Evolutionary conservation across 2,797 vertebrate genomes (phyloP).

Genomic region (Clarias laeviceps): DNA sequence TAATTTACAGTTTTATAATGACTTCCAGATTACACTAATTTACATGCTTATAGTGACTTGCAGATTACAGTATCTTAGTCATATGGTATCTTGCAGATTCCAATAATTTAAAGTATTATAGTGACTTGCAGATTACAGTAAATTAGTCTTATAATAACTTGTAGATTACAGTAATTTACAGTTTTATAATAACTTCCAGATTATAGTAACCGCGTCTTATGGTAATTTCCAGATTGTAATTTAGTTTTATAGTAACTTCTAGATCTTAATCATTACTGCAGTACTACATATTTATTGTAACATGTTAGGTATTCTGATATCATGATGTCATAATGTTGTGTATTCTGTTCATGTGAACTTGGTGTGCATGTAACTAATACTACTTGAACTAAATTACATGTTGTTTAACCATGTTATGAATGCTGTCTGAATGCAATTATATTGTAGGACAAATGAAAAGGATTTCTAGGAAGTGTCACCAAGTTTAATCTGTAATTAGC

Average conservation of each 20-base stretch:
- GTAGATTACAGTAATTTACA: no score
- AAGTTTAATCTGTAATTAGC: not conserved
- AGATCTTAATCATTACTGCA: not conserved
- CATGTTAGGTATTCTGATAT: not conserved
- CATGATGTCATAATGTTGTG: not conserved
- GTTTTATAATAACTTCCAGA: no score
- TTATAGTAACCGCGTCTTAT: no score
- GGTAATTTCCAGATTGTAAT: no score
- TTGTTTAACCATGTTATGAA: not conserved
- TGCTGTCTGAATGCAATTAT: not conserved
- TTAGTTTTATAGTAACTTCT: no score
- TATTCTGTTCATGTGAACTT: not conserved
- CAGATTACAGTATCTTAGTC: not conserved
- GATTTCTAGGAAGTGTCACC: not conserved
- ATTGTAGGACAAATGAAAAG: not conserved
- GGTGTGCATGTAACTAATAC: not conserved
- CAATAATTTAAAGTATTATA: not conserved
- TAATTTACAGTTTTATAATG: not conserved
- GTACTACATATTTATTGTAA: not conserved
- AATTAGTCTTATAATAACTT: no score
- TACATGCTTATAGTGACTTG: not conserved
- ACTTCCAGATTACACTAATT: not conserved
- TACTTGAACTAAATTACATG: not conserved
- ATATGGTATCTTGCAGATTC: not conserved
- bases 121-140: not conserved